phyloP scores from a whole-genome alignment of 2,797 vertebrate species.

The Sebastes vulpes region DNA sequence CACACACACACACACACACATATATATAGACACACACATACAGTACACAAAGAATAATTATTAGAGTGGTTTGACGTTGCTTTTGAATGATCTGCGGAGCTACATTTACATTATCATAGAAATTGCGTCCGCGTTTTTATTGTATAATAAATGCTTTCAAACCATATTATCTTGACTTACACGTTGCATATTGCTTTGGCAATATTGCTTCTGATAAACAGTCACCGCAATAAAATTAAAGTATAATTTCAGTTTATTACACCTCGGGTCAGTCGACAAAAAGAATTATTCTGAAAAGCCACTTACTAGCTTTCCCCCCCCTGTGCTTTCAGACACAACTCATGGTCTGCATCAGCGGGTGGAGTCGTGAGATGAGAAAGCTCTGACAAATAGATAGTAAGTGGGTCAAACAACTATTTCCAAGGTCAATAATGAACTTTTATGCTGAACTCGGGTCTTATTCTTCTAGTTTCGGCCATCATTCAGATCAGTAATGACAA shows the following conservation, averaged over 20 bases:
- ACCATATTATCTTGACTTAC: not conserved
- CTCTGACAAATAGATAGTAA: not conserved
- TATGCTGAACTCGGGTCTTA: not conserved
- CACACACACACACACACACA: not conserved
- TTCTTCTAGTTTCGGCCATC: not conserved
- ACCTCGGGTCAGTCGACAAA: not conserved
- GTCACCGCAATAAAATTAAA: not conserved
- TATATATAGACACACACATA: not conserved
- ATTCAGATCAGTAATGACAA: not conserved
- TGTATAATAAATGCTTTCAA: not conserved
- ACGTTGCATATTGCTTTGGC: not conserved
- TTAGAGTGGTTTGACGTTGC: not conserved
- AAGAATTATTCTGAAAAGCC: too few relatives aligned
- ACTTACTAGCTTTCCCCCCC: not conserved
- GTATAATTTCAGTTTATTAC: not conserved
- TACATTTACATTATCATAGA: conserved; percentile 12
- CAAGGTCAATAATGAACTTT: not conserved
- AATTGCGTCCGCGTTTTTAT: not conserved
- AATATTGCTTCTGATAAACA: not conserved
- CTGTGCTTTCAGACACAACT: not conserved
- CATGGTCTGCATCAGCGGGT: not conserved
- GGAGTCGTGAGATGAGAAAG: not conserved
- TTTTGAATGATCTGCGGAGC: conserved; percentile 17
- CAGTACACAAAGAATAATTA: conserved; percentile 11
- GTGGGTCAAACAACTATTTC: not conserved